Evolutionary conservation across 2,888 invertebrate genomes (phyloP).

Genomic region (Coelinius sp.): DNA sequence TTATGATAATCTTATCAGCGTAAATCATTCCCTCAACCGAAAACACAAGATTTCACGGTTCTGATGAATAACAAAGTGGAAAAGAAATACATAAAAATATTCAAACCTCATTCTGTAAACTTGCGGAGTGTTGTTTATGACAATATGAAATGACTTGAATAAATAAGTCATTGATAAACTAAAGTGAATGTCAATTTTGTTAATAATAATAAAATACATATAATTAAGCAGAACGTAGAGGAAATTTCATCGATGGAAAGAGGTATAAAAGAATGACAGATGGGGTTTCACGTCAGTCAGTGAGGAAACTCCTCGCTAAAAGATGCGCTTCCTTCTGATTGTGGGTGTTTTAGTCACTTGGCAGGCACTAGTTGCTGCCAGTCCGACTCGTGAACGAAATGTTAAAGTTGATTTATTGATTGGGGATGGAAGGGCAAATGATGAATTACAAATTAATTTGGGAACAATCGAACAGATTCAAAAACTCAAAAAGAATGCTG

Average conservation of each 20-base stretch:
- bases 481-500: not conserved
- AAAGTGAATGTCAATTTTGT: constrained; percentile 3
- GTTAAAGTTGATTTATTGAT: constrained; percentile 6
- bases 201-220: constrained; percentile 4
- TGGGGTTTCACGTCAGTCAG: not conserved
- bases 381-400: not conserved
- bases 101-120: not conserved
- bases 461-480: not conserved
- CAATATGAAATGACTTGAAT: not conserved
- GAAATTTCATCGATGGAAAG: not conserved
- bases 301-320: not conserved
- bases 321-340: constrained; percentile 13
- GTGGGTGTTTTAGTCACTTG: not conserved
- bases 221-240: not conserved
- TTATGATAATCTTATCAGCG: not conserved
- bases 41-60: not conserved
- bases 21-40: not conserved
- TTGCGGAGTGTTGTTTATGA: not conserved
- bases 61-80: not conserved
- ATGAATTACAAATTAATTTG: not conserved
- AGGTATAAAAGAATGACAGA: not conserved
- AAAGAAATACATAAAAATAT: not conserved
- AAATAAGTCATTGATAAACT: not conserved
- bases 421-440: not conserved
- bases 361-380: not conserved